Conservation (phyloP, 2,113 vertebrate species). For the Nibea coibor region DNA sequence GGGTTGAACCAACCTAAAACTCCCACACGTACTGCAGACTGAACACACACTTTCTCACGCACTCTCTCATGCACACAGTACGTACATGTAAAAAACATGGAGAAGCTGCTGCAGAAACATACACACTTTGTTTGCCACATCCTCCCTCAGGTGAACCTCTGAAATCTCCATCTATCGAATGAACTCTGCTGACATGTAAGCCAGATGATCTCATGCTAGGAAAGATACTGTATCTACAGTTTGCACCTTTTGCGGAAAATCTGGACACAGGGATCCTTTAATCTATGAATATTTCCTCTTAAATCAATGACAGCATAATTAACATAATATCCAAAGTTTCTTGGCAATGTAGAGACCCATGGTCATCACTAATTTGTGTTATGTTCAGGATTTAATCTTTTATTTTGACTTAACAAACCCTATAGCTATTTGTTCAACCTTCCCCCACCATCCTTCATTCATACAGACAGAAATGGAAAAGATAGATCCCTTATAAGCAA, state of each 20-base stretch:
- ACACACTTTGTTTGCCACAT: conserved; percentile 29
- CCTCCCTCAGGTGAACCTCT: conserved; percentile 37
- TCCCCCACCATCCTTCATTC: not conserved
- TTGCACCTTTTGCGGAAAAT: conserved; percentile 1
- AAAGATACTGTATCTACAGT: conserved; percentile 8
- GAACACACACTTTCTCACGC: conserved; percentile 34
- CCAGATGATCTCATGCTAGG: conserved; percentile 3
- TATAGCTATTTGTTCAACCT: not conserved
- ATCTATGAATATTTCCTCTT: not conserved
- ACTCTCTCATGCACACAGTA: conserved; percentile 25
- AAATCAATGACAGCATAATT: conserved; percentile 2
- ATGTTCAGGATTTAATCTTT: conserved; percentile 5
- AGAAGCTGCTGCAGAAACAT: conserved; percentile 45
- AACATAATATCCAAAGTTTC: not conserved
- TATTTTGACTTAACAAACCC: not conserved
- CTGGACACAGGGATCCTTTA: not conserved
- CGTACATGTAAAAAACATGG: conserved; percentile 27
- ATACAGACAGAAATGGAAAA: not conserved
- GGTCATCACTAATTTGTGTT: conserved; percentile 14
- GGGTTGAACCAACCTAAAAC: conserved; percentile 91
- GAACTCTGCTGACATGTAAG: conserved; percentile 8
- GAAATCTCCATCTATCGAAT: conserved; percentile 16
- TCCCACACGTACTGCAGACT: conserved; percentile 87
- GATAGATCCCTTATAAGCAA: not conserved
- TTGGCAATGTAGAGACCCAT: not conserved